These are phyloP conservation scores for Casuarius casuarius DNA, from an alignment of 2,113 vertebrate species.

Conservation along the genomic window DNA sequence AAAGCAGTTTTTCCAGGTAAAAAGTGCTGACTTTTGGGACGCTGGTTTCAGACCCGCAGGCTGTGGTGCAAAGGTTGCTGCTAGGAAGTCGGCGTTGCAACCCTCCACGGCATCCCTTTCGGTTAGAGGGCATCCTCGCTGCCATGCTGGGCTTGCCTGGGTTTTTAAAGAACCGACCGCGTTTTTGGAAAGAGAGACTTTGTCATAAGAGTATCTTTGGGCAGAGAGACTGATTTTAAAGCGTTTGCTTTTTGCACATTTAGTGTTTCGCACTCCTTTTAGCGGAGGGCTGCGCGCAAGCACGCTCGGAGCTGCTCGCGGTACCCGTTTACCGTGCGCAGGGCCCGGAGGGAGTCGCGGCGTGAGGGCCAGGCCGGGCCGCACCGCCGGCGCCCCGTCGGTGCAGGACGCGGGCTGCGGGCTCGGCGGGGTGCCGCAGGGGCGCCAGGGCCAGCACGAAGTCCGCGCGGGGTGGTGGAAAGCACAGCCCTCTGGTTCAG, in stretches of 20 bases:
- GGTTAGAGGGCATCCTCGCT: slow-evolving; percentile 8
- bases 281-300: background rate
- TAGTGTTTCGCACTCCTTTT: background rate
- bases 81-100: background rate
- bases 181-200: background rate
- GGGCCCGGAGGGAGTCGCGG: no score
- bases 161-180: background rate
- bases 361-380: no score
- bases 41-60: background rate
- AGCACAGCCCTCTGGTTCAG: background rate
- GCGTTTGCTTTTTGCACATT: background rate
- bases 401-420: background rate
- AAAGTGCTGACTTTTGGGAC: background rate
- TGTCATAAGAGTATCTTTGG: background rate
- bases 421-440: rapidly evolving
- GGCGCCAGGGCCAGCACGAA: background rate
- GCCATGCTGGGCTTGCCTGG: background rate
- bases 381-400: no score
- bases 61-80: background rate
- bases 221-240: background rate
- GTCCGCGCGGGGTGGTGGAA: background rate
- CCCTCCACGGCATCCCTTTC: background rate
- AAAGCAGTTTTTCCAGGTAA: background rate
- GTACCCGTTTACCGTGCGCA: no score
- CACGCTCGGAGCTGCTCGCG: no score